A percentile compares a stretch with the other conserved stretches of the same genome.
phyloP scores from a whole-genome alignment of 1,140 invertebrate genomes.

The Panulirus ornatus region DNA sequence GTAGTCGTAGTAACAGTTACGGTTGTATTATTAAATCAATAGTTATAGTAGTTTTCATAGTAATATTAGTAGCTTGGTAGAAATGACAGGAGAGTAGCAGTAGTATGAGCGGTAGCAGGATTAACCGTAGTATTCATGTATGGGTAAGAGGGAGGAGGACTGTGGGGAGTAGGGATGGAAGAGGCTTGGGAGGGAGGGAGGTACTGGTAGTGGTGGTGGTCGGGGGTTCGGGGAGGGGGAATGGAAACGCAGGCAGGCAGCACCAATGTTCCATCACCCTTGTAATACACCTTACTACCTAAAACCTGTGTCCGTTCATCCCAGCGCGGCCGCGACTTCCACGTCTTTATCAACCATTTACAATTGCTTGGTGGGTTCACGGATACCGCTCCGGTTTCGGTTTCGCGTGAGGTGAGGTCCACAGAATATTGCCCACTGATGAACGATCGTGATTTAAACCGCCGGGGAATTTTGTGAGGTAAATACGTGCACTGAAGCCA shows the following conservation, averaged over 20 bases:
- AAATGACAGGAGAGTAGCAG: not conserved
- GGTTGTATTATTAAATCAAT: no score
- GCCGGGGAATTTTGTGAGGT: not conserved
- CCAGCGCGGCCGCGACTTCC: not conserved
- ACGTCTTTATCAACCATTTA: no score
- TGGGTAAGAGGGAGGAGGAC: not conserved
- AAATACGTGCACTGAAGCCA: not conserved
- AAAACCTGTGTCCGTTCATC: slow-evolving; percentile 29
- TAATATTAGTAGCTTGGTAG: not conserved
- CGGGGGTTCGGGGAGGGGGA: not conserved
- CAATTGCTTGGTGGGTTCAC: no score
- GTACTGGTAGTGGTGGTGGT: not conserved
- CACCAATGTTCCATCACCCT: slow-evolving; percentile 53
- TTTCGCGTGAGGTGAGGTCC: no score
- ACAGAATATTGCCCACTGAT: no score
- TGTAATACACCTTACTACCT: slow-evolving; percentile 59
- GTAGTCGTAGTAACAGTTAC: no score
- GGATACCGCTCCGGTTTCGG: no score
- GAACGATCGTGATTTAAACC: no score
- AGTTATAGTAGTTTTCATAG: no score
- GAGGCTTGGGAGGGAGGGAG: not conserved
- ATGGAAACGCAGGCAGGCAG: slow-evolving; percentile 9
- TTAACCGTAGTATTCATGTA: no score
- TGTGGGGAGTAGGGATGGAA: not conserved
- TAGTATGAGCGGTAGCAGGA: not conserved